These are phyloP conservation scores for Andrena camellia DNA, from an alignment of 2,888 invertebrate species.

Conservation along the genomic window DNA sequence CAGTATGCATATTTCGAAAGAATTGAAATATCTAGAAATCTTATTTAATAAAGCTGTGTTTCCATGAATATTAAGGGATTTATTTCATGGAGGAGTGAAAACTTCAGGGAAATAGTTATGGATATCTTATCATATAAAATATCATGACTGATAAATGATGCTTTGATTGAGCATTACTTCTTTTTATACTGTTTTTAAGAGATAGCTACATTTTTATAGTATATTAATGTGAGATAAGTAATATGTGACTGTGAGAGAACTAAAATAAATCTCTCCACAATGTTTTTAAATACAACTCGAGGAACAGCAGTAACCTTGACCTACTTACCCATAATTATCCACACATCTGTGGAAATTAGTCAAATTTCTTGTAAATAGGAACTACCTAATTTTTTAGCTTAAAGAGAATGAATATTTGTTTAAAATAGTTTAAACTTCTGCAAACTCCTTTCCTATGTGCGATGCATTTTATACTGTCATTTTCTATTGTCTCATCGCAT, in stretches of 20 bases:
- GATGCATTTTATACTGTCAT: conserved; percentile 16
- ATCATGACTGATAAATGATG: neutral
- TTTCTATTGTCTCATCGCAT: conserved; percentile 1
- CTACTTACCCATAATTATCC: conserved; percentile 19
- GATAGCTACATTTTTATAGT: neutral
- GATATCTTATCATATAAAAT: neutral
- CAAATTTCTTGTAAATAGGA: conserved; percentile 4
- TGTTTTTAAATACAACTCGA: neutral
- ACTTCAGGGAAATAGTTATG: neutral
- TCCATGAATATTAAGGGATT: neutral
- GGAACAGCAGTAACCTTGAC: conserved; percentile 34
- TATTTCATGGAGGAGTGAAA: neutral
- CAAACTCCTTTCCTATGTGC: neutral
- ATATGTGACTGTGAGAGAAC: conserved; percentile 8
- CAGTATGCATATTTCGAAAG: neutral
- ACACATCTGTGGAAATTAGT: conserved; percentile 3
- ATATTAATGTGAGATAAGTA: neutral
- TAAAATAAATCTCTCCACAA: conserved; percentile 7
- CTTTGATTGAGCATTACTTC: neutral
- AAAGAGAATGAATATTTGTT: neutral
- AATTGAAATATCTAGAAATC: neutral
- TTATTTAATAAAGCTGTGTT: neutral
- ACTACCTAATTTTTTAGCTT: neutral
- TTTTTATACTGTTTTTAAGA: neutral
- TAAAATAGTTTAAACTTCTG: neutral